These are phyloP conservation scores for Thereva unica DNA, from an alignment of 2,888 invertebrate species.

Conservation along the genomic window DNA sequence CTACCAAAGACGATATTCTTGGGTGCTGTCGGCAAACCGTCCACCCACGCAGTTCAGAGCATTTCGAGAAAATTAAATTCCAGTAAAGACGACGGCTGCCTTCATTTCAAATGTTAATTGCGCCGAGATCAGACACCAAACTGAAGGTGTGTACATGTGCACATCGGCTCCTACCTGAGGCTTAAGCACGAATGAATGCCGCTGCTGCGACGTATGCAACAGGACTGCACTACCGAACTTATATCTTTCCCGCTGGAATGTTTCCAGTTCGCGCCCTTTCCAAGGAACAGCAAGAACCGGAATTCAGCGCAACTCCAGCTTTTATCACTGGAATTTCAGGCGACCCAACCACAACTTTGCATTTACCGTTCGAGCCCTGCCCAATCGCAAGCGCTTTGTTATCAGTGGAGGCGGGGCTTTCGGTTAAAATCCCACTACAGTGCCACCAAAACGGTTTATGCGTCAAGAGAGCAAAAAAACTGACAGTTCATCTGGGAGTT, in stretches of 20 bases:
- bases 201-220: too few species aligned
- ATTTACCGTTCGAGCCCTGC: not conserved
- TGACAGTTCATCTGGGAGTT: conserved; percentile 25
- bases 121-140: conserved; percentile 31
- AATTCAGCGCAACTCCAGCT: too few species aligned
- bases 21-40: too few species aligned
- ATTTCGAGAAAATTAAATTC: not conserved
- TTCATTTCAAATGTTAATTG: conserved; percentile 25
- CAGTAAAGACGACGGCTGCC: not conserved
- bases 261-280: too few species aligned
- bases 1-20: too few species aligned
- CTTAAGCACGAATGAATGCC: too few species aligned
- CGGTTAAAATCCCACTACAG: conserved; percentile 26
- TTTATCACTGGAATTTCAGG: not conserved
- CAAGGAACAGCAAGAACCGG: too few species aligned
- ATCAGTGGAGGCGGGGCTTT: conserved; percentile 19
- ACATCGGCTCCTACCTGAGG: not conserved
- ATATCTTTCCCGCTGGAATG: too few species aligned
- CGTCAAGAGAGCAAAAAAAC: conserved; percentile 26
- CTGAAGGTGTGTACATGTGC: conserved; percentile 3
- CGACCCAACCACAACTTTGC: conserved; percentile 26
- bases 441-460: conserved; percentile 7
- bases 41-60: too few species aligned
- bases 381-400: conserved; percentile 21
- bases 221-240: too few species aligned